These are phyloP conservation scores for Cataglyphis altisquamis DNA, from an alignment of 2,888 invertebrate genomes.

Conservation along the genomic window DNA sequence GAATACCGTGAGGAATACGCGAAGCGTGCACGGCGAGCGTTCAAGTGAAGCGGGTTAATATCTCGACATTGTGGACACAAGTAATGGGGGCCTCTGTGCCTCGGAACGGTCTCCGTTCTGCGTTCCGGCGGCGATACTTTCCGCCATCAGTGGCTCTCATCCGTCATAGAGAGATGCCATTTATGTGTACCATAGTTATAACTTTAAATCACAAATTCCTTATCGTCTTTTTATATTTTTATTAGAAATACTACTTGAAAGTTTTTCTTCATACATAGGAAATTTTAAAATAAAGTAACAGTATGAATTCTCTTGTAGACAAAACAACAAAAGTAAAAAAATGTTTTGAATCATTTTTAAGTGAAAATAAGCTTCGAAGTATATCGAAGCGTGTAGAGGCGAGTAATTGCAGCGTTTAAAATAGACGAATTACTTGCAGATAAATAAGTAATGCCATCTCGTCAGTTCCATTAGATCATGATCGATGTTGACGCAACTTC, in stretches of 20 bases:
- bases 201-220: background rate
- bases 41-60: slow-evolving; percentile 83
- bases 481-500: slow-evolving; percentile 54
- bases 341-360: background rate
- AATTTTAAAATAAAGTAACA: background rate
- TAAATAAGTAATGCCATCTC: background rate
- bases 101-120: slow-evolving; percentile 74
- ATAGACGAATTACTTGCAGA: background rate
- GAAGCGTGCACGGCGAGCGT: slow-evolving; percentile 71
- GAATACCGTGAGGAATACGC: slow-evolving; percentile 67
- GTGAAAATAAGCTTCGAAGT: background rate
- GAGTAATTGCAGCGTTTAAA: background rate
- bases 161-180: background rate
- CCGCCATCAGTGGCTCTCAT: slow-evolving; percentile 65
- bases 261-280: background rate
- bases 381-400: too few relatives aligned
- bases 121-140: slow-evolving; percentile 58
- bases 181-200: background rate
- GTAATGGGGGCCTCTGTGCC: slow-evolving; percentile 81
- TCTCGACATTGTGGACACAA: slow-evolving; percentile 84
- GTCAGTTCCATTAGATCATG: background rate
- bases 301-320: background rate
- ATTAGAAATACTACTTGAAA: background rate
- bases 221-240: slow-evolving; percentile 2
- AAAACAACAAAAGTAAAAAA: background rate